These are phyloP conservation scores for Samia ricini DNA, from an alignment of 1,140 invertebrate genomes.

Conservation along the genomic window DNA sequence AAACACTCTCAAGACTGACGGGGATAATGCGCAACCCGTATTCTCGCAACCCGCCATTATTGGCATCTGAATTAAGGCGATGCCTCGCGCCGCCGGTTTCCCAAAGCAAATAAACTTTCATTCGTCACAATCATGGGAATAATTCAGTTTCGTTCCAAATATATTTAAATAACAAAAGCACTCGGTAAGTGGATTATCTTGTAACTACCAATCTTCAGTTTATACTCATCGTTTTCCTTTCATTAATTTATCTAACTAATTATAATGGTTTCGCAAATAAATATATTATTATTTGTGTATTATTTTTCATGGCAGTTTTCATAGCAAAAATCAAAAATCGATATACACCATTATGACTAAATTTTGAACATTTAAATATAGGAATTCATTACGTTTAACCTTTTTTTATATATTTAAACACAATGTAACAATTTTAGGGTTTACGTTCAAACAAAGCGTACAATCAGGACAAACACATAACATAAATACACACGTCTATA, in stretches of 20 bases:
- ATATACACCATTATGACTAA: no score
- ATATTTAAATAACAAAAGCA: neutral
- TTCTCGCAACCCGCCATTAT: conserved; percentile 9
- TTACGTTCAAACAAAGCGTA: no score
- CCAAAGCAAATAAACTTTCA: conserved; percentile 20
- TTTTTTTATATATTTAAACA: no score
- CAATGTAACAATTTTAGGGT: no score
- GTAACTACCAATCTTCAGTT: neutral
- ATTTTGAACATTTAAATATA: no score
- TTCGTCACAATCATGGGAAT: conserved; percentile 12
- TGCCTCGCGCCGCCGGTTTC: neutral
- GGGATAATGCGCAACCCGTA: neutral
- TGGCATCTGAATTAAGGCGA: conserved; percentile 10
- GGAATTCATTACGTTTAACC: no score
- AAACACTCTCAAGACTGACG: neutral
- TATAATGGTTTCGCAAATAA: no score
- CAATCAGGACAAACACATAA: no score
- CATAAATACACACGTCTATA: no score
- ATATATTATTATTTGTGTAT: no score
- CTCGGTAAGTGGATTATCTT: neutral
- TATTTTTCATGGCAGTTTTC: no score
- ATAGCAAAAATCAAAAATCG: no score
- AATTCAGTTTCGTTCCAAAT: conserved; percentile 12
- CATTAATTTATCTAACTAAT: neutral
- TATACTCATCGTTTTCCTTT: neutral